Percentiles rank a stretch among this genome's conserved stretches.
These are phyloP conservation scores for Meteorus cinctellus DNA, from an alignment of 2,888 invertebrate genomes.

Conservation along the genomic window DNA sequence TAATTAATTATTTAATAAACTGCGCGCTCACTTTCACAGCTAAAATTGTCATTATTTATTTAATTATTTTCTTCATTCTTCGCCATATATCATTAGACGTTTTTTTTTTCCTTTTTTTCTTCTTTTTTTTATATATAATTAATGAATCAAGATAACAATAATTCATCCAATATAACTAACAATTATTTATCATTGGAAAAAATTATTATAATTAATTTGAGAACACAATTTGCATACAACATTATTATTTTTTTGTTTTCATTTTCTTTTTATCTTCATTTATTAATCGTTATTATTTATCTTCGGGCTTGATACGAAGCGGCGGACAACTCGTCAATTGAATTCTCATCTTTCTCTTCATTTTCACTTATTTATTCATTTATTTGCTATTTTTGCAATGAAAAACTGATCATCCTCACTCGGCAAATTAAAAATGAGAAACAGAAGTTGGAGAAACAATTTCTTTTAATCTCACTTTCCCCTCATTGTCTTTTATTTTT, in stretches of 20 bases:
- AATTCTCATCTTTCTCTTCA: not conserved
- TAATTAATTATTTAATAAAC: conserved; percentile 14
- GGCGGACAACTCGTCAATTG: conserved; percentile 18
- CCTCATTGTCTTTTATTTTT: conserved; percentile 24
- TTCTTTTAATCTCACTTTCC: not conserved
- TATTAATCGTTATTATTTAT: not conserved
- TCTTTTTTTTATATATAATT: not conserved
- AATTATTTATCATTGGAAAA: conserved; percentile 11
- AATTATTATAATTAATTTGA: conserved; percentile 15
- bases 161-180: conserved; percentile 7
- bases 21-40: conserved; percentile 20
- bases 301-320: conserved; percentile 30
- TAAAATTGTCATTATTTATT: conserved; percentile 18
- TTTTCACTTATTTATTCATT: not conserved
- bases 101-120: not conserved
- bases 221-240: conserved; percentile 38
- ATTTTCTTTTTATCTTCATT: too few species aligned
- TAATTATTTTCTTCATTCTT: not conserved
- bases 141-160: conserved; percentile 15
- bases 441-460: too few species aligned
- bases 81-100: not conserved
- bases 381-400: conserved; percentile 16
- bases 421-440: too few species aligned
- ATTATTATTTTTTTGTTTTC: not conserved
- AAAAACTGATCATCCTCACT: conserved; percentile 11